Conservation (phyloP, 2,113 vertebrate genomes). For the Lophura nycthemera region DNA sequence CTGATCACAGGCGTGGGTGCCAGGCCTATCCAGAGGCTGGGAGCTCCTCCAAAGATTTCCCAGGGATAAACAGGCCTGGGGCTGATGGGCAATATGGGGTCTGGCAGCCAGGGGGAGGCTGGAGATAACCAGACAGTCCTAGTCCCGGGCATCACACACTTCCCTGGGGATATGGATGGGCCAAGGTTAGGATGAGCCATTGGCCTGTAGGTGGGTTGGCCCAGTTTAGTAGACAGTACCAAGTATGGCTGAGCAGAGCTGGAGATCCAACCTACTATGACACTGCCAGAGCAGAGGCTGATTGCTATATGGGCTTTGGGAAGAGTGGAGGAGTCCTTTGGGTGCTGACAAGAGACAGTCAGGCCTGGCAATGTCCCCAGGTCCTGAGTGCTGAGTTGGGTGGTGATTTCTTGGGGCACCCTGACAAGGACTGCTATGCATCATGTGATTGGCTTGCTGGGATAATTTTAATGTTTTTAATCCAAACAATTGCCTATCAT, state of each 20-base stretch:
- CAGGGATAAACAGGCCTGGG: not conserved
- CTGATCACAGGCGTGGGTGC: accelerated
- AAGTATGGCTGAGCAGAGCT: not conserved
- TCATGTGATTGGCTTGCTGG: not conserved
- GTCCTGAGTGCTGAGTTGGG: not conserved
- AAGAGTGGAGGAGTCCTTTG: accelerated
- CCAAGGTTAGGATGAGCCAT: accelerated
- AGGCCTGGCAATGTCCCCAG: not conserved
- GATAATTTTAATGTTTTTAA: not conserved
- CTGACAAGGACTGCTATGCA: accelerated
- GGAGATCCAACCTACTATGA: not conserved
- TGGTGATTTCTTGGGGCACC: accelerated
- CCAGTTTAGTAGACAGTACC: accelerated
- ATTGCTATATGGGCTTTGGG: not conserved
- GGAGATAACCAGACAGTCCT: not conserved
- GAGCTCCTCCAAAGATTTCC: not conserved
- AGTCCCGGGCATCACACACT: accelerated
- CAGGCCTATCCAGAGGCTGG: accelerated
- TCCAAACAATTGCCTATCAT: not conserved
- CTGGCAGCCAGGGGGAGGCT: not conserved
- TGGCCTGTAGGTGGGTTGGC: not conserved
- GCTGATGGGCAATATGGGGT: not conserved
- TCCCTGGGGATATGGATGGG: not conserved
- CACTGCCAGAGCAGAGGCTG: not conserved
- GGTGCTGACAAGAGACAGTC: too few relatives aligned